Evolutionary conservation across 2,113 vertebrate species (phyloP).

Genomic region (Trichomycterus rosablanca): DNA sequence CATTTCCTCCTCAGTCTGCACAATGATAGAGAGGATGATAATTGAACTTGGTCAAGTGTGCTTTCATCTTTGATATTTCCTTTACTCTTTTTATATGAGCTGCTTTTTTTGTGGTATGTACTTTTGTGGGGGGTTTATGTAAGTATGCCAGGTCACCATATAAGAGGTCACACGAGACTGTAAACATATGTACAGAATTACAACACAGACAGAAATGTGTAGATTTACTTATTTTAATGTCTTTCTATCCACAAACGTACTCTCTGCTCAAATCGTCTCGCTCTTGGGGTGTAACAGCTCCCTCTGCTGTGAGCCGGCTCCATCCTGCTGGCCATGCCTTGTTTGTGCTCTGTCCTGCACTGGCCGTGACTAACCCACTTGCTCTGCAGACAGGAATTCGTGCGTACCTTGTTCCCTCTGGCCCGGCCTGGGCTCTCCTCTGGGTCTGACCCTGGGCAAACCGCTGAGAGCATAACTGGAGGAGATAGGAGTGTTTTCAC

Average conservation of each 20-base stretch:
- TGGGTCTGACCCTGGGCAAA: constrained; percentile 41
- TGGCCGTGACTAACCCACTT: constrained; percentile 25
- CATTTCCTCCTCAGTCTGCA: constrained; percentile 39
- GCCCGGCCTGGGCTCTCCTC: constrained; percentile 40
- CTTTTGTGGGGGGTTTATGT: constrained; percentile 12
- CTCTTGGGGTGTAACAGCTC: constrained; percentile 39
- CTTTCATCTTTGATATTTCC: constrained; percentile 49
- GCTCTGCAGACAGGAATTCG: constrained; percentile 10
- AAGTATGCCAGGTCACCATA: not conserved
- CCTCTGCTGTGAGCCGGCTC: constrained; percentile 39
- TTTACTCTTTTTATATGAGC: constrained; percentile 19
- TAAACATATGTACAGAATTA: not conserved
- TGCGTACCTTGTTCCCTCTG: constrained; percentile 9
- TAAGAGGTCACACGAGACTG: not conserved
- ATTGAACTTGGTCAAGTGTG: constrained; percentile 52
- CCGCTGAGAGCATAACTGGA: constrained; percentile 67
- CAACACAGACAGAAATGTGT: not conserved
- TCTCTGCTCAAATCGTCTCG: not conserved
- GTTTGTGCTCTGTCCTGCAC: constrained; percentile 32
- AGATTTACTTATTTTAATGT: too few relatives aligned
- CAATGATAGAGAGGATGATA: constrained; percentile 40
- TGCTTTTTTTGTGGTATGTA: constrained; percentile 27
- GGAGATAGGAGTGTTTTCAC: constrained; percentile 54
- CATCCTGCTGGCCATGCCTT: constrained; percentile 21
- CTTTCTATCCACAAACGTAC: not conserved